Evolutionary conservation across 2,888 invertebrate species (phyloP).

Genomic region (Dermolepida albohirtum): DNA sequence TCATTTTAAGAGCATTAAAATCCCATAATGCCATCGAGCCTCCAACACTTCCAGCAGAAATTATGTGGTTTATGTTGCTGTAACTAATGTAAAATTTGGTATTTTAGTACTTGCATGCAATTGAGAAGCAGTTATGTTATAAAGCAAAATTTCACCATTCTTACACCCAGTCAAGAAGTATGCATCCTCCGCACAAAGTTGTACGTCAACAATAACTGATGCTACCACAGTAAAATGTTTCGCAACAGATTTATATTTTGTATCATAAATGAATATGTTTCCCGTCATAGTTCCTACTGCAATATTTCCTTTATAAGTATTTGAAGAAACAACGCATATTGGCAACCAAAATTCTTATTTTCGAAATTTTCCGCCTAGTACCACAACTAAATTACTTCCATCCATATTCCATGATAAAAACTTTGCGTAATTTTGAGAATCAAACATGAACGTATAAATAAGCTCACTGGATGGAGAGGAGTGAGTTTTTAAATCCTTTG

Average conservation of each 20-base stretch:
- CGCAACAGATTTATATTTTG: background rate
- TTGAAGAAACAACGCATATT: conserved; percentile 60
- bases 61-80: background rate
- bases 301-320: conserved; percentile 53
- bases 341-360: conserved; percentile 58
- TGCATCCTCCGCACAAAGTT: background rate
- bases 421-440: conserved; percentile 52
- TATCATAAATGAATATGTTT: background rate
- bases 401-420: conserved; percentile 62
- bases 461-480: background rate
- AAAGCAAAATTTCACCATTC: conserved; percentile 8
- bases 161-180: background rate
- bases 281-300: background rate
- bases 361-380: conserved; percentile 60
- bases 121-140: background rate
- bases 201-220: background rate
- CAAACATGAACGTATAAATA: background rate
- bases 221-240: background rate
- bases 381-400: conserved; percentile 60
- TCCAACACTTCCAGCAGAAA: background rate
- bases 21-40: background rate
- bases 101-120: background rate
- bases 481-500: background rate
- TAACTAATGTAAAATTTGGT: background rate
- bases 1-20: background rate